Evolutionary conservation across 2,797 vertebrate species (phyloP).

Genomic region (Setipinna tenuifilis): DNA sequence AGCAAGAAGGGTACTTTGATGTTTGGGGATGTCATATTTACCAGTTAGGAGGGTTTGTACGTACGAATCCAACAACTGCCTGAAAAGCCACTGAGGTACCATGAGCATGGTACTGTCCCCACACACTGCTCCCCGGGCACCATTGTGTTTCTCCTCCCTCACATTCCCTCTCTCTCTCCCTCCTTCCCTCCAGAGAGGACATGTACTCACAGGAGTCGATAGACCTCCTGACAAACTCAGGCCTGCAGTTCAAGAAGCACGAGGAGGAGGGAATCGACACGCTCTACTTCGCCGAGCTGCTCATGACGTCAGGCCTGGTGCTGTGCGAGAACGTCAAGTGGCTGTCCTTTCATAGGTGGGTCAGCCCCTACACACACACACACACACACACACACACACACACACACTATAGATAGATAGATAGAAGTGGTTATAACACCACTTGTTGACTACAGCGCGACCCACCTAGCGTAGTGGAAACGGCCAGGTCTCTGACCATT

Average conservation of each 20-base stretch:
- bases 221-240: constrained; percentile 96
- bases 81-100: no score
- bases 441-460: no score
- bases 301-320: constrained; percentile 98
- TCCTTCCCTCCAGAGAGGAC: constrained; percentile 82
- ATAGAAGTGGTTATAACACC: no score
- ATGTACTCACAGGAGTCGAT: constrained; percentile 99
- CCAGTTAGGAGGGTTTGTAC: background rate
- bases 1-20: background rate
- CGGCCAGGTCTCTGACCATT: no score
- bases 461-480: no score
- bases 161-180: background rate
- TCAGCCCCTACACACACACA: background rate
- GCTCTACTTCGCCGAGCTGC: constrained; percentile 93
- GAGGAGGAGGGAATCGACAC: constrained; percentile 98
- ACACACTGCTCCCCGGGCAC: no score
- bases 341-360: constrained; percentile 97
- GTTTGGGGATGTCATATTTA: background rate
- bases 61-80: no score
- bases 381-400: constrained; percentile 2
- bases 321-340: constrained; percentile 98
- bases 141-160: no score
- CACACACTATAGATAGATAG: background rate
- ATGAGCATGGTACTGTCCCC: no score
- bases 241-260: constrained; percentile 97